Conservation (phyloP, 2,797 vertebrate species). For the Psittacula echo region DNA sequence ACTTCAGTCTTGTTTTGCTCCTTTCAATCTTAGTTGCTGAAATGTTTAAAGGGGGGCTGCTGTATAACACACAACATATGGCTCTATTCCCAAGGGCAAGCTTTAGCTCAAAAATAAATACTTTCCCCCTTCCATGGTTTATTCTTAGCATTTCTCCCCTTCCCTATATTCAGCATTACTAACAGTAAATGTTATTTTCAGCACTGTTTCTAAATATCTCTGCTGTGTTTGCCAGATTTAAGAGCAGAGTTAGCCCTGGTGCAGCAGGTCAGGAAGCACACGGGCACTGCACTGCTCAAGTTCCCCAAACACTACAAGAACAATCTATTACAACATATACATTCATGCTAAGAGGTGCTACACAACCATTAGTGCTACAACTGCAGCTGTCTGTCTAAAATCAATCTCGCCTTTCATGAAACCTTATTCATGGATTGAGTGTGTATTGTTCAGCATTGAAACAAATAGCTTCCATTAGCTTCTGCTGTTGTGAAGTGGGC, state of each 20-base stretch:
- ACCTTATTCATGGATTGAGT: not conserved
- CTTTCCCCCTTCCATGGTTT: not conserved
- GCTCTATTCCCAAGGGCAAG: not conserved
- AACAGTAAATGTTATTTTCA: not conserved
- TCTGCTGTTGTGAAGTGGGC: not conserved
- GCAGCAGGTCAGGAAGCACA: not conserved
- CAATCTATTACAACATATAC: rapidly evolving
- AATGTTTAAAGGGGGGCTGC: not conserved
- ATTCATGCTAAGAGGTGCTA: not conserved
- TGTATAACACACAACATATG: not conserved
- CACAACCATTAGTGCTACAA: not conserved
- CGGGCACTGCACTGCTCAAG: not conserved
- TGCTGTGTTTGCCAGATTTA: not conserved
- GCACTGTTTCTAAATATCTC: not conserved
- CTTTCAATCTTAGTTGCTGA: not conserved
- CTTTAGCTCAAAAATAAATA: not conserved
- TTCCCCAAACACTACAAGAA: not conserved
- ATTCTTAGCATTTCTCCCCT: not conserved
- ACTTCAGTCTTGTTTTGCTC: not conserved
- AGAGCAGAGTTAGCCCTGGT: not conserved
- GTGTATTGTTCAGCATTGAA: rapidly evolving
- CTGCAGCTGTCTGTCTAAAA: not conserved
- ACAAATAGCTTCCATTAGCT: not conserved
- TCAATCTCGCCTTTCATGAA: not conserved
- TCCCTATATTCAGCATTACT: not conserved